phyloP scores from a whole-genome alignment of 37 sponge, comb jelly and placozoan species.

The Geodia barretti region DNA sequence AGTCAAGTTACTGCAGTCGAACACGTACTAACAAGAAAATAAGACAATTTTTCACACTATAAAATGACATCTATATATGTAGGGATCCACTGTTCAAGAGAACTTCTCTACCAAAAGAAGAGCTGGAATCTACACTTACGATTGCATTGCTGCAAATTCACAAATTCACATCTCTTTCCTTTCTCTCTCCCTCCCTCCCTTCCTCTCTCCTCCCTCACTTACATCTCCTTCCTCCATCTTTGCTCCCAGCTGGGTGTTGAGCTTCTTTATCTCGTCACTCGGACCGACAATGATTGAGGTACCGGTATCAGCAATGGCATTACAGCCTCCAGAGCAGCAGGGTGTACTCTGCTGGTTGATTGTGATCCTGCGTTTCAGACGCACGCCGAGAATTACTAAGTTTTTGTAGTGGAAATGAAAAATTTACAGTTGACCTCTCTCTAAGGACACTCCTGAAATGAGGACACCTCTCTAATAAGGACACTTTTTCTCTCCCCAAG shows the following conservation, averaged over 20 bases:
- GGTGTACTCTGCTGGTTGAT: background rate
- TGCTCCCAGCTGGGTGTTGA: conserved; percentile 79
- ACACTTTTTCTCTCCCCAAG: too few species aligned
- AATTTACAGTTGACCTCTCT: too few species aligned
- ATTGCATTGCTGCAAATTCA: background rate
- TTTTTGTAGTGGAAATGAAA: too few species aligned
- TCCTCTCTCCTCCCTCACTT: background rate
- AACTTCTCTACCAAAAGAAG: too few species aligned
- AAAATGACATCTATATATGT: too few species aligned
- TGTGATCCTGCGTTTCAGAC: too few species aligned
- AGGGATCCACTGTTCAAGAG: too few species aligned
- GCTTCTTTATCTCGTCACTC: conserved; percentile 43
- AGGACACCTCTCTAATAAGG: too few species aligned
- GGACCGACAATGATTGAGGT: conserved; percentile 97
- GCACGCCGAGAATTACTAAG: too few species aligned
- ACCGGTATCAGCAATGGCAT: conserved; percentile 97
- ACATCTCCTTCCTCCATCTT: background rate
- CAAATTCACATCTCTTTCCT: background rate
- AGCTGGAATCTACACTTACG: background rate
- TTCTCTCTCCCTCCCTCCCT: background rate
- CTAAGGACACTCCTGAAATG: too few species aligned
- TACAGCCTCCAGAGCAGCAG: conserved; percentile 72
- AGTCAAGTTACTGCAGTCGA: conserved; percentile 55
- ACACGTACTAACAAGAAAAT: conserved; percentile 41
- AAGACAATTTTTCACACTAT: too few species aligned